Evolutionary conservation across 2,797 vertebrate species (phyloP).

Genomic region (Xenentodon cancila): DNA sequence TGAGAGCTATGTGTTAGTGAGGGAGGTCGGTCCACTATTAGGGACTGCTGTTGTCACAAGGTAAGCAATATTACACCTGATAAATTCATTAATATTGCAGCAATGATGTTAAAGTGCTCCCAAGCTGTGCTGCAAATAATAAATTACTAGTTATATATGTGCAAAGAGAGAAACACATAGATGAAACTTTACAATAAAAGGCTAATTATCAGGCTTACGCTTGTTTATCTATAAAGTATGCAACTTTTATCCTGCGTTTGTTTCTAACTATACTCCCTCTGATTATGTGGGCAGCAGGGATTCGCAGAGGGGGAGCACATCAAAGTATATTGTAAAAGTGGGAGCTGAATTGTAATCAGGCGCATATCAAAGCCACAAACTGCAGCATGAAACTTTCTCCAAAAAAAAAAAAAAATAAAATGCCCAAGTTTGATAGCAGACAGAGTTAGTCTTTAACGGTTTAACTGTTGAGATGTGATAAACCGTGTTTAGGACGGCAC

Average conservation of each 20-base stretch:
- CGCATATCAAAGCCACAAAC: constrained; percentile 23
- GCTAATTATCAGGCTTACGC: background rate
- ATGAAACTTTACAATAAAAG: too few relatives aligned
- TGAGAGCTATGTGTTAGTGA: too few relatives aligned
- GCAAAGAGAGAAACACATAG: too few relatives aligned
- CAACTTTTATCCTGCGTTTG: constrained; percentile 7
- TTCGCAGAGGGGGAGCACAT: constrained; percentile 10
- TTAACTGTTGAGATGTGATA: constrained; percentile 2
- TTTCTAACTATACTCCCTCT: constrained; percentile 31
- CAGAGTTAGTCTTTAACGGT: constrained; percentile 7
- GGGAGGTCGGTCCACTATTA: background rate
- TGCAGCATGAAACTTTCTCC: constrained; percentile 2
- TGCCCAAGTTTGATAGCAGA: constrained; percentile 11
- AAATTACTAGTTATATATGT: too few relatives aligned
- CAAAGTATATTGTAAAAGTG: constrained; percentile 10
- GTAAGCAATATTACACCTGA: too few relatives aligned
- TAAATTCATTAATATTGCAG: background rate
- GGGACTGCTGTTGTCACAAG: background rate
- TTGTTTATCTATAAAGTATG: background rate
- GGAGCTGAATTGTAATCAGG: constrained; percentile 23
- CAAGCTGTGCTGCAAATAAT: too few relatives aligned
- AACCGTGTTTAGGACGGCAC: background rate
- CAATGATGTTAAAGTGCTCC: background rate
- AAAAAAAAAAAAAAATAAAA: constrained; percentile 15
- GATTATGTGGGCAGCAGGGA: constrained; percentile 24